Percentiles rank a stretch among this genome's conserved stretches.
These are phyloP conservation scores for Paralvinella palmiformis DNA, from an alignment of 1,140 invertebrate genomes.

Conservation along the genomic window DNA sequence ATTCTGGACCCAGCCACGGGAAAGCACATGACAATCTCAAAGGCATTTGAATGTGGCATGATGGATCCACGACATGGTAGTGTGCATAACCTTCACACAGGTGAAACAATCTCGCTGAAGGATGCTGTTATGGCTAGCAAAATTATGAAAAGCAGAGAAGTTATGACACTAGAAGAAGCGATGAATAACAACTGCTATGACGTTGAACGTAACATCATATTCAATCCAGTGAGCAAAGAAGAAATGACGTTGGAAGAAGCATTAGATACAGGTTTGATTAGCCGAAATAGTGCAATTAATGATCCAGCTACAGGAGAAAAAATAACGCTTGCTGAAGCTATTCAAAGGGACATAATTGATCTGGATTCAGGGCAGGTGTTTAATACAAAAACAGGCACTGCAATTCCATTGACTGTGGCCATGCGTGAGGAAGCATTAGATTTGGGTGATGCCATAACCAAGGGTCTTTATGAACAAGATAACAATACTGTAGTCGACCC, in stretches of 20 bases:
- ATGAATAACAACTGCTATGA: not conserved
- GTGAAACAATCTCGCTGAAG: constrained; percentile 19
- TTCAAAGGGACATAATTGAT: constrained; percentile 33
- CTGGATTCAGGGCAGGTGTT: constrained; percentile 53
- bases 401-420: constrained; percentile 79
- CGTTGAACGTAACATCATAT: not conserved
- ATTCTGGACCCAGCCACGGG: constrained; percentile 20
- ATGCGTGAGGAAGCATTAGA: constrained; percentile 60
- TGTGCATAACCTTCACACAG: constrained; percentile 21
- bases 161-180: constrained; percentile 6
- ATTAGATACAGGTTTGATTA: constrained; percentile 1
- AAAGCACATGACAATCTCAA: constrained; percentile 16
- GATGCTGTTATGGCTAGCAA: constrained; percentile 1
- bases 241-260: constrained; percentile 1
- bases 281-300: not conserved
- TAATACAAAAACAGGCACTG: constrained; percentile 56
- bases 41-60: constrained; percentile 15
- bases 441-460: constrained; percentile 2
- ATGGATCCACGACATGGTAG: constrained; percentile 19
- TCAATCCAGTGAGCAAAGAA: constrained; percentile 9
- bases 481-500: constrained; percentile 37
- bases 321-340: constrained; percentile 35
- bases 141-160: not conserved
- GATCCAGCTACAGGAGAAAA: constrained; percentile 13
- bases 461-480: constrained; percentile 15